These are phyloP conservation scores for Ciconia stormi DNA, from an alignment of 2,113 vertebrate species.

Conservation along the genomic window DNA sequence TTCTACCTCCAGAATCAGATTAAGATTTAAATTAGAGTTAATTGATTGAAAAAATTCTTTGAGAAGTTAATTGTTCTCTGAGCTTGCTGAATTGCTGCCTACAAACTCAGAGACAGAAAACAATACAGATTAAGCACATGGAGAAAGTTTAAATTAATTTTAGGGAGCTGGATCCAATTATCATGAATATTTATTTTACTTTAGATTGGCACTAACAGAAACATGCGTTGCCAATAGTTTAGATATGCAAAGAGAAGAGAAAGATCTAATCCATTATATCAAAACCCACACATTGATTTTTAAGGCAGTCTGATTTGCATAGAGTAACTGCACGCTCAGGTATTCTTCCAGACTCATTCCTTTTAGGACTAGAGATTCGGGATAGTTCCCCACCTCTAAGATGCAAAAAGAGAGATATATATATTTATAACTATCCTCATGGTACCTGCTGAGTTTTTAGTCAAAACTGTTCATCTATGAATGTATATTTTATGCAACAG, in stretches of 20 bases:
- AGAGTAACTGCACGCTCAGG: not conserved
- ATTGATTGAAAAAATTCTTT: conserved; percentile 5
- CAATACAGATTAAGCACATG: not conserved
- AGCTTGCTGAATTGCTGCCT: not conserved
- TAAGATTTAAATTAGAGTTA: not conserved
- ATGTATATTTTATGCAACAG: not conserved
- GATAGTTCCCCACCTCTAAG: not conserved
- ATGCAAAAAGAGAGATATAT: not conserved
- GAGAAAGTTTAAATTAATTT: conserved; percentile 7
- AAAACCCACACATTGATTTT: not conserved
- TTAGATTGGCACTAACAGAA: conserved; percentile 11
- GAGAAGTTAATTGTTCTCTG: not conserved
- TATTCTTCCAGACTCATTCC: not conserved
- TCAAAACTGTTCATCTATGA: not conserved
- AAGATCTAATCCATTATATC: not conserved
- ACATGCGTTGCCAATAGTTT: not conserved
- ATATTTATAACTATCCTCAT: not conserved
- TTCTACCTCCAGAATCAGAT: not conserved
- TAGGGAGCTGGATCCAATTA: not conserved
- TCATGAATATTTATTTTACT: conserved; percentile 17
- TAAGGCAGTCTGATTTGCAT: not conserved
- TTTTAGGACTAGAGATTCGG: not conserved
- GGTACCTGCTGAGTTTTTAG: not conserved
- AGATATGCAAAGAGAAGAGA: not conserved
- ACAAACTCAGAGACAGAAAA: not conserved